Base-by-base conservation (phyloP, 1,140 invertebrate species). In the Sogatella furcifera region DNA sequence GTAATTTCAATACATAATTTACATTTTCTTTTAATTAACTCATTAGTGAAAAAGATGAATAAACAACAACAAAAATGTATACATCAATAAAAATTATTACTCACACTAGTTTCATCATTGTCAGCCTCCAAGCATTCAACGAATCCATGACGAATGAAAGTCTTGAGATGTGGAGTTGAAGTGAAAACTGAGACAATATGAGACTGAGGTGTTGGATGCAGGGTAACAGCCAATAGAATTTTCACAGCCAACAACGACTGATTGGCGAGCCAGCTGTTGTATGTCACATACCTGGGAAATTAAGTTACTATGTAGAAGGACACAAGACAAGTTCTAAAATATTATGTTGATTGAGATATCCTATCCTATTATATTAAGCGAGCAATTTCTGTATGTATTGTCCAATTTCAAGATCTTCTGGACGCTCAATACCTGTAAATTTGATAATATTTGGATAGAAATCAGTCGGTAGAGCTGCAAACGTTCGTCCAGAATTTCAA, bases 51-150 rank as follows among this genome's bases (percentile, higher is more conserved):
- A n/a, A n/a, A n/a, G n/a, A n/a, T n/a, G n/a, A n/a, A n/a, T n/a
- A n/a, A n/a, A n/a, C n/a, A n/a, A n/a, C n/a, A n/a, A n/a, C n/a
- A n/a, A n/a, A n/a, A n/a, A n/a, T n/a, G n/a, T n/a, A 3, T 1
- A 28, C 24, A 28, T 28, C 6, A 2, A n/a, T n/a, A n/a, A n/a
- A n/a, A 28, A 28, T 28, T 15, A 8, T 46, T 52, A 52, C 57
- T 53, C 34, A 59, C 59, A 52, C 15, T 28, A 38, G 41, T 64
- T 55, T 72, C 68, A 1, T 66, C 65, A 64, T 78, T 78, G 56
- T 91, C 88, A 57, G 78, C 76, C 67, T 95, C 92, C 42, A 96
- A 70, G 69, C 89, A 90, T 68, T 94, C 89, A 22, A 95, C 90
- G 76, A 95, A 95, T 0, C 88, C 89, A 69, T 91, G 87, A 34